Evolutionary conservation across 2,797 vertebrate species (phyloP), one percentile per base, ranked within the genome.

Genomic region (Acipenser ruthenus): DNA sequence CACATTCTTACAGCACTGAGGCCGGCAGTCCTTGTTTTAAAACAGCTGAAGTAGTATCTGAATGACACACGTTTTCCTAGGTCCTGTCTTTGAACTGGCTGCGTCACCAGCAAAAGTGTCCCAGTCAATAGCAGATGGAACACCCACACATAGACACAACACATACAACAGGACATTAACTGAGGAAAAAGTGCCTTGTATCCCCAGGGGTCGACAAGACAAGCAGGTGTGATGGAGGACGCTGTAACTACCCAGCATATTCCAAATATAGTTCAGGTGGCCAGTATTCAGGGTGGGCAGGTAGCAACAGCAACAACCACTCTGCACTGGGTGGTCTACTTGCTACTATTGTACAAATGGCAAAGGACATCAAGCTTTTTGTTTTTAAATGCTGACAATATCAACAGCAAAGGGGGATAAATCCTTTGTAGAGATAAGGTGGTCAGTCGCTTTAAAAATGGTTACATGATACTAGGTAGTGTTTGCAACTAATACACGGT

Each of bases 301-400:
- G 80, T 73, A 81, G 79, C 76, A 69, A 50, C 50, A 47, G n/a
- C 15, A 74, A 78, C 69, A 74, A 75, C 67, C 63, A 71, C 70
- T 71, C 60, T 65, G 23, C 81, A 76, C 64, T 83, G 83, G 82
- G 93, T 93, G 91, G 92, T 87, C 91, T 77, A 69, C 71, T 81
- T 77, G 82, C 76, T 84, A 85, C 83, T 84, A 83, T 80, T 77
- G 65, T 83, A 71, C 85, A 88, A 86, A 87, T 85, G 83, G 81
- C 77, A 80, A 68, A 6, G 23, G 68, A 73, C 71, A 72, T 70
- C 70, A 66, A 74, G 72, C 66, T 52, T 51, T 60, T 64, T 69
- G 9, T 47, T 71, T 68, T 66, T 71, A 62, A 67, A 72, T 71
- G 71, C 67, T 72, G 72, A 71, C 67, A 71, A 72, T 65, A 59